Percentiles rank a stretch among this genome's conserved stretches.
phyloP scores from a whole-genome alignment of 2,888 invertebrate species.

The Scaptomyza cyrtandrae region DNA sequence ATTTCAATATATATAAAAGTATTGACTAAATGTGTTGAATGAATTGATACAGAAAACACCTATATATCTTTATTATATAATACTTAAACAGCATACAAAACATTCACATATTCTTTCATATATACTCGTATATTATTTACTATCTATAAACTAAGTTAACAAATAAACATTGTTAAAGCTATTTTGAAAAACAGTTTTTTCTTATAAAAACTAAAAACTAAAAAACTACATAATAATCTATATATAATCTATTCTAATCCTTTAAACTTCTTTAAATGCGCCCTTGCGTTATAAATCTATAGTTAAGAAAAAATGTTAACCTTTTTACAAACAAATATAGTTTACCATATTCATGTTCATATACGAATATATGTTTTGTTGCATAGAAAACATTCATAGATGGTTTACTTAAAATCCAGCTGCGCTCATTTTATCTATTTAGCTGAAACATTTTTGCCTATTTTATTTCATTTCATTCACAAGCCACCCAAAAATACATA shows the following conservation, averaged over 20 bases:
- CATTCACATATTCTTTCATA: too few relatives aligned
- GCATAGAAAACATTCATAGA: not conserved
- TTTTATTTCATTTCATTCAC: conserved; percentile 58
- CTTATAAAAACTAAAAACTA: not conserved
- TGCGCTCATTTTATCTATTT: conserved; percentile 58
- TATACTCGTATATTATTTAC: too few relatives aligned
- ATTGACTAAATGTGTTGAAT: too few relatives aligned
- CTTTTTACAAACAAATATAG: not conserved
- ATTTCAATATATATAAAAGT: too few relatives aligned
- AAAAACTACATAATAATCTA: too few relatives aligned
- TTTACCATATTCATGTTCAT: too few relatives aligned
- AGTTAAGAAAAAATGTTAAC: not conserved
- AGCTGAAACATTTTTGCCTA: conserved; percentile 50
- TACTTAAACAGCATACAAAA: too few relatives aligned
- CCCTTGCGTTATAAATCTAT: not conserved
- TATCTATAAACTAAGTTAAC: too few relatives aligned
- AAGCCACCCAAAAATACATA: not conserved
- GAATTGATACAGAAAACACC: too few relatives aligned
- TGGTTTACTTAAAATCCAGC: conserved; percentile 34
- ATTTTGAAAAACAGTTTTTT: too few relatives aligned
- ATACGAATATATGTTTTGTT: too few relatives aligned
- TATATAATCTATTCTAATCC: not conserved
- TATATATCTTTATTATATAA: too few relatives aligned
- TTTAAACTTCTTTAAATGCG: not conserved
- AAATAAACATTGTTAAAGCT: not conserved